Evolutionary conservation across 2,797 vertebrate genomes (phyloP).

Genomic region (Vipera ursinii): DNA sequence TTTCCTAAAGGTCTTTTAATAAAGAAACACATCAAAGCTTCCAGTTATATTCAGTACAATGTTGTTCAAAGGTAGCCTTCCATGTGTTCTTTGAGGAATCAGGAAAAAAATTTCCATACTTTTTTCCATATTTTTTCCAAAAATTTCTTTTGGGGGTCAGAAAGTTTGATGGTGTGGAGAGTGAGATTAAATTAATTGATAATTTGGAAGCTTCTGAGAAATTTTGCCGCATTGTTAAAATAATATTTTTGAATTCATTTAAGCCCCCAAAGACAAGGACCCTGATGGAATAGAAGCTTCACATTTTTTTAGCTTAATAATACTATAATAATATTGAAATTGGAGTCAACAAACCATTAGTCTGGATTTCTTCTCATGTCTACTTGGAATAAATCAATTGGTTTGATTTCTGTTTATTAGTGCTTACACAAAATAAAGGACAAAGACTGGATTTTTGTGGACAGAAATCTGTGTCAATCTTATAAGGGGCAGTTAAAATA

Average conservation of each 20-base stretch:
- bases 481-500: constrained; percentile 47
- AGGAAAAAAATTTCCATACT: not conserved
- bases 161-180: not conserved
- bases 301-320: not conserved
- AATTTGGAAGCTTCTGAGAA: not conserved
- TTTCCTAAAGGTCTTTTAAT: not conserved
- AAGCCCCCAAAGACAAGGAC: not conserved
- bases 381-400: not conserved
- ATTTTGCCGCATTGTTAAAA: not conserved
- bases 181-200: not conserved
- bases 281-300: too few species aligned
- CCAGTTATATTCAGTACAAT: not conserved
- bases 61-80: not conserved
- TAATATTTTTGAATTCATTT: not conserved
- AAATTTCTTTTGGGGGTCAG: not conserved
- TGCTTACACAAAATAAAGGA: not conserved
- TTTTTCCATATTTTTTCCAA: not conserved
- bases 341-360: not conserved
- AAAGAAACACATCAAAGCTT: not conserved
- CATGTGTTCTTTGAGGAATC: too few species aligned
- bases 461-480: constrained; percentile 43
- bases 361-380: not conserved
- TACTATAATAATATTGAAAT: not conserved
- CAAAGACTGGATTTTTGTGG: not conserved
- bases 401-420: not conserved